Percentiles rank a stretch among this genome's conserved stretches.
Evolutionary conservation across 2,113 vertebrate genomes (phyloP).

Genomic region (Anseranas semipalmata): DNA sequence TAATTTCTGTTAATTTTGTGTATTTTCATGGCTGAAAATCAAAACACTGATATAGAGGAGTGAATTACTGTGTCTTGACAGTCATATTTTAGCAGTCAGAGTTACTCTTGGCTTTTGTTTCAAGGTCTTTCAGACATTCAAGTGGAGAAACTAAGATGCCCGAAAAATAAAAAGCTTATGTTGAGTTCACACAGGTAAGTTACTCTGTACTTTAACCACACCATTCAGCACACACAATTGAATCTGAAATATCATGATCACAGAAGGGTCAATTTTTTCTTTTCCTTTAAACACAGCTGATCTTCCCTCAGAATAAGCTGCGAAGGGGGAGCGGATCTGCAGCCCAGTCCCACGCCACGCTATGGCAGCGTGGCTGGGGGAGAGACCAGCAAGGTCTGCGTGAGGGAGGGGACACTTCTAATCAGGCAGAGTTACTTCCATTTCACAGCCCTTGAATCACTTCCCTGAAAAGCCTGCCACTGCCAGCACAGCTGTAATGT

Average conservation of each 20-base stretch:
- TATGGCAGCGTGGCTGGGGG: too few species aligned
- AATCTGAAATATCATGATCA: not conserved
- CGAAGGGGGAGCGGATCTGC: not conserved
- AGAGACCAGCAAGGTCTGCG: not conserved
- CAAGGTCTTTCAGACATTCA: not conserved
- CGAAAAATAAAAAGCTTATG: not conserved
- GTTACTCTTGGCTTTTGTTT: not conserved
- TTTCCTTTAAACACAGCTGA: not conserved
- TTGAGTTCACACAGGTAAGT: not conserved
- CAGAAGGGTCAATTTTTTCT: rapidly evolving
- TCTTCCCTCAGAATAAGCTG: not conserved
- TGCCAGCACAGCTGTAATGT: not conserved
- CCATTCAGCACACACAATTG: not conserved
- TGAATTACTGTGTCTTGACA: not conserved
- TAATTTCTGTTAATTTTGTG: not conserved
- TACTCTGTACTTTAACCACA: not conserved
- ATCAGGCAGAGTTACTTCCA: not conserved
- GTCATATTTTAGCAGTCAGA: not conserved
- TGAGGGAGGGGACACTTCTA: not conserved
- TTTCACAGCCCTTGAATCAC: not conserved
- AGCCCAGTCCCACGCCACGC: too few species aligned
- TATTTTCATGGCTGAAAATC: not conserved
- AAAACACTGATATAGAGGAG: not conserved
- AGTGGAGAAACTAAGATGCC: not conserved
- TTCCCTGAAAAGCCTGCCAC: constrained; percentile 17